Evolutionary conservation across 1,140 invertebrate genomes (phyloP), one percentile per base, ranked within the genome.

Genomic region (Drosophila sproati): DNA sequence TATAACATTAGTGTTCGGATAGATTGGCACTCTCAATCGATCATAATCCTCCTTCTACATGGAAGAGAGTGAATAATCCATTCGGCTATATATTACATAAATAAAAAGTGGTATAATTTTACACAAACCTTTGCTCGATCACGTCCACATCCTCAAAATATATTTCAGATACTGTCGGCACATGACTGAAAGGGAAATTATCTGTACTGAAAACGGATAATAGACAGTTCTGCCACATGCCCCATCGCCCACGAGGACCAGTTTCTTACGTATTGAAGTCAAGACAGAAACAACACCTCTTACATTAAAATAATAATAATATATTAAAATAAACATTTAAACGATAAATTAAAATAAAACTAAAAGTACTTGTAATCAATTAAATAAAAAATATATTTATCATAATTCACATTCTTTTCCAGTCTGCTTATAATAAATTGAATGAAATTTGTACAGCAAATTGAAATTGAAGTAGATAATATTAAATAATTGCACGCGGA

Each of bases 191-290:
- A 78, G 98, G 98, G 93, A 99, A 99, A 93, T 98, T 97, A 94
- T 99, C 98, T 94, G 99, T 99, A 93, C 97, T 98, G 94, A 99
- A 99, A 77, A 98, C 98, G 93, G 98, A 98, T 82, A 99, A 95
- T 77, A 99, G 95, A 93, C 98, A 99, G 81, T 98, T 99, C 95
- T 99, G 94, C 98, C 98, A 94, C 98, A 99, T 78, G 98, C 98
- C 94, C 98, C 98, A 94, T 99, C 98, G 90, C 98, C 98, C 68
- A 99, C 98, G 93, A 99, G 98, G 80, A 99, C 98, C 93, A 99
- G 94, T 95, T 99, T 99, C 95, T 99, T 99, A 90, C 98, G 95
- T 93, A 99, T 99, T 92, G 98, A 97, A 94, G 98, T 97, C 98
- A 98, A 99, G 12, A 7, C 50, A 43, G 20, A 67, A 67, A 20